Conservation (phyloP, 2,797 vertebrate species). For the Coranthus polyacanthus region DNA sequence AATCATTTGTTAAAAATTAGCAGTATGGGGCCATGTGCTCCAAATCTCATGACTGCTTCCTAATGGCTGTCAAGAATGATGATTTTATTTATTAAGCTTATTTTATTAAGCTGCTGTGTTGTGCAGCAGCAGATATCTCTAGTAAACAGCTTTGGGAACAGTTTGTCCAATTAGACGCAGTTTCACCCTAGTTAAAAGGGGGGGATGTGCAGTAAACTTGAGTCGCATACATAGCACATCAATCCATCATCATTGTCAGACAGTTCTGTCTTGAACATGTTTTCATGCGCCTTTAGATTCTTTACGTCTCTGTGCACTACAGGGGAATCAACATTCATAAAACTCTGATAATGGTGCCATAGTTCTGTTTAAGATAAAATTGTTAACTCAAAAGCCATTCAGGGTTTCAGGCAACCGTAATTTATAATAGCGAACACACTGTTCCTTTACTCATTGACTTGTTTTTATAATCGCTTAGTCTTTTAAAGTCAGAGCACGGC, state of each 20-base stretch:
- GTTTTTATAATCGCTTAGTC: too few relatives aligned
- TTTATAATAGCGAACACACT: too few relatives aligned
- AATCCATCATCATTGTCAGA: background rate
- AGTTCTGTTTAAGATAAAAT: too few relatives aligned
- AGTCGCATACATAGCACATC: background rate
- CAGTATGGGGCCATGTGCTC: slow-evolving; percentile 19
- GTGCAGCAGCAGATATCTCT: slow-evolving; percentile 18
- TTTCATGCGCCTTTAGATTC: too few relatives aligned
- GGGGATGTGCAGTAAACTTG: background rate
- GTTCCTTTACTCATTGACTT: too few relatives aligned
- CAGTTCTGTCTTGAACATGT: background rate
- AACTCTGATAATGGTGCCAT: too few relatives aligned
- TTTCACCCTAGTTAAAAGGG: slow-evolving; percentile 4
- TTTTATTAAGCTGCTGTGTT: slow-evolving; percentile 8
- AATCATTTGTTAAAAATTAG: slow-evolving; percentile 43
- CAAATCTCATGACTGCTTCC: slow-evolving; percentile 37
- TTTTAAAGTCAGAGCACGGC: too few relatives aligned
- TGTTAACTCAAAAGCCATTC: too few relatives aligned
- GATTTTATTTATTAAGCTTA: slow-evolving; percentile 8
- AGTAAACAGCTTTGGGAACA: slow-evolving; percentile 16
- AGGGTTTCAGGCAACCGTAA: too few relatives aligned
- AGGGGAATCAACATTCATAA: too few relatives aligned
- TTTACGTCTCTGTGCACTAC: slow-evolving; percentile 36
- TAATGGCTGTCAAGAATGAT: slow-evolving; percentile 23
- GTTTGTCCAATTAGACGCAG: slow-evolving; percentile 26